A percentile compares a stretch with the other conserved stretches of the same genome.
These are phyloP conservation scores for Megalops atlanticus DNA, from an alignment of 2,113 vertebrate species.

Conservation along the genomic window DNA sequence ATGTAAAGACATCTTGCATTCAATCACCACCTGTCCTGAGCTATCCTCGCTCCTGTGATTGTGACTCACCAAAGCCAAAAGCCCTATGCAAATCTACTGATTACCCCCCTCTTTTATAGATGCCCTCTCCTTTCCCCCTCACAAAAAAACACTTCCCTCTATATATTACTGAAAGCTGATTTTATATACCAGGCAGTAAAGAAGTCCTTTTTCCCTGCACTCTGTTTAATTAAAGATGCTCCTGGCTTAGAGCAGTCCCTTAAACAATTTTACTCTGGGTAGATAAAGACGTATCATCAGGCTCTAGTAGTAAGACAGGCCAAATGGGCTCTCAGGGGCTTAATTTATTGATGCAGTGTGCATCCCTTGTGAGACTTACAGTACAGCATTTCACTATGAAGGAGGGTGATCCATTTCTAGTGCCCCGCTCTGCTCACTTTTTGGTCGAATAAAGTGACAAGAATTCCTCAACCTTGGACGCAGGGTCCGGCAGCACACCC, in stretches of 20 bases:
- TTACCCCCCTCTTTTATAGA: background rate
- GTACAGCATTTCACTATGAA: slow-evolving; percentile 52
- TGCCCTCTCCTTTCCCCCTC: background rate
- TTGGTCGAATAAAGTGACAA: slow-evolving; percentile 35
- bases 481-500: slow-evolving; percentile 9
- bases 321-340: slow-evolving; percentile 33
- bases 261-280: slow-evolving; percentile 57
- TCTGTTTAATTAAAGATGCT: slow-evolving; percentile 62
- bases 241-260: slow-evolving; percentile 57
- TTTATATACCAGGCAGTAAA: slow-evolving; percentile 8
- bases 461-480: slow-evolving; percentile 45
- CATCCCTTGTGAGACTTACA: slow-evolving; percentile 49
- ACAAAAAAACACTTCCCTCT: background rate
- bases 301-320: slow-evolving; percentile 50
- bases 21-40: slow-evolving; percentile 1
- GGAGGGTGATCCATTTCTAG: slow-evolving; percentile 56
- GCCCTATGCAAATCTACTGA: background rate
- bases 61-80: background rate
- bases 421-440: slow-evolving; percentile 43
- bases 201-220: slow-evolving; percentile 53
- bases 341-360: slow-evolving; percentile 63
- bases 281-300: slow-evolving; percentile 59
- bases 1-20: background rate
- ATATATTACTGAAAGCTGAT: background rate
- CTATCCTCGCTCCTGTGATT: background rate